phyloP scores from a whole-genome alignment of 2,888 invertebrate genomes.

The Zelleria hepariella region DNA sequence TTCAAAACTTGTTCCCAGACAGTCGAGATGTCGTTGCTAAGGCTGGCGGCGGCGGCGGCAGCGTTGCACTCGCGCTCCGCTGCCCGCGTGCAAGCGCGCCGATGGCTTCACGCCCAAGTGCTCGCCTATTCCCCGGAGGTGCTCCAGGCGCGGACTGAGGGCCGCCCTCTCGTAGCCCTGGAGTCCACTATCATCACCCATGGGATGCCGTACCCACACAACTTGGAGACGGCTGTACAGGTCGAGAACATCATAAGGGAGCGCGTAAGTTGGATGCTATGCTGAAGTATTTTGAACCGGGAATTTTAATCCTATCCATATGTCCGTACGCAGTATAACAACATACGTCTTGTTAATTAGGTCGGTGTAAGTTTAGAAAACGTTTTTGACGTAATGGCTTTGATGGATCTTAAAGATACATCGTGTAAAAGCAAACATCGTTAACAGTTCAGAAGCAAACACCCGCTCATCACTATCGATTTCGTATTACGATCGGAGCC shows the following conservation, averaged over 20 bases:
- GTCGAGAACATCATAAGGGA: slow-evolving; percentile 85
- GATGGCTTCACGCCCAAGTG: background rate
- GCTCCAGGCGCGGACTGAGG: slow-evolving; percentile 71
- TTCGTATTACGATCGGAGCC: no score
- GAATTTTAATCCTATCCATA: no score
- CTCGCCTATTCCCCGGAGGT: slow-evolving; percentile 75
- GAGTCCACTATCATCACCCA: slow-evolving; percentile 99
- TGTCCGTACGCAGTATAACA: no score
- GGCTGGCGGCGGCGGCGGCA: background rate
- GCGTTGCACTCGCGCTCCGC: background rate
- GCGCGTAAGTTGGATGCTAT: slow-evolving; percentile 68
- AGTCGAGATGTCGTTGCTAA: background rate
- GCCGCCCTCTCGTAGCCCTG: slow-evolving; percentile 88
- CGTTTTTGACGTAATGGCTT: background rate
- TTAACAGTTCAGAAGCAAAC: background rate
- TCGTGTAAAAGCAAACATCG: background rate
- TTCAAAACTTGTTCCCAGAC: background rate
- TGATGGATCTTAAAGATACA: background rate
- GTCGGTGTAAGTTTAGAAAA: no score
- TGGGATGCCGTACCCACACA: slow-evolving; percentile 96
- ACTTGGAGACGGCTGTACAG: slow-evolving; percentile 85
- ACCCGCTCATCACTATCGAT: background rate
- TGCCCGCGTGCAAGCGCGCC: background rate
- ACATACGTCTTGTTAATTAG: no score
- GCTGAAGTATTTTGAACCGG: no score